Evolutionary conservation across 1,140 invertebrate species (phyloP), one percentile per base, ranked within the genome.

Genomic region (Drosophila bifasciata): DNA sequence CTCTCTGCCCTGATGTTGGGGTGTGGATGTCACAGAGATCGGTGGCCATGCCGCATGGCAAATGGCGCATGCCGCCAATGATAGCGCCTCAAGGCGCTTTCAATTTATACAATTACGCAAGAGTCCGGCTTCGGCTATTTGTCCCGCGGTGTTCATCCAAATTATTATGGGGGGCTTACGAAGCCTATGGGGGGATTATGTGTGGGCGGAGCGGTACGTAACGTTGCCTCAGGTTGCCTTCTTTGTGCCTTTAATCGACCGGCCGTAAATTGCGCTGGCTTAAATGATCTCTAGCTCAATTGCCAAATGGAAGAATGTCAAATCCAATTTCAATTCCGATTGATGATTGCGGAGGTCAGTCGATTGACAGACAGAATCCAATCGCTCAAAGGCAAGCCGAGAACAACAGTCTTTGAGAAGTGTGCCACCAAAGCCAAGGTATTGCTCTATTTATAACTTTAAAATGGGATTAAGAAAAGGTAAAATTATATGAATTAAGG

Each of bases 61-160:
- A 76, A 77, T 80, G 76, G 59, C 80, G 62, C 80, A 77, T 80
- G 76, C 49, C 19, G 19, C 69, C 61, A 81, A 78, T 86, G 83
- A 86, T 86, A 88, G 83, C 78, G 69, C 70, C 83, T 83, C 83
- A 88, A 88, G 83, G 83, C 78, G 71, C 44, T 88, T 88, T 88
- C 83, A 88, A 88, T 88, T 88, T 75, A 88, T 68, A 48, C 83
- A 88, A 88, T 88, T 88, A 73, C 78, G 75, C 74, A 88, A 77
- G 57, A 53, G 58, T 52, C 58, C 58, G 50, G 32, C 32, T 51
- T 51, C 8, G 32, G 9, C 52, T 8, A 28, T 48, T 23, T 36
- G 66, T 43, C 11, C 17, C 55, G 53, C 15, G 11, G 13, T 9
- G 52, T 58, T 40, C 19, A 49, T 64, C 49, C 39, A 44, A n/a